A percentile compares a stretch with the other conserved stretches of the same genome.
These are phyloP conservation scores for Chalcosyrphus nemorum DNA, from an alignment of 2,888 invertebrate species.

Conservation along the genomic window DNA sequence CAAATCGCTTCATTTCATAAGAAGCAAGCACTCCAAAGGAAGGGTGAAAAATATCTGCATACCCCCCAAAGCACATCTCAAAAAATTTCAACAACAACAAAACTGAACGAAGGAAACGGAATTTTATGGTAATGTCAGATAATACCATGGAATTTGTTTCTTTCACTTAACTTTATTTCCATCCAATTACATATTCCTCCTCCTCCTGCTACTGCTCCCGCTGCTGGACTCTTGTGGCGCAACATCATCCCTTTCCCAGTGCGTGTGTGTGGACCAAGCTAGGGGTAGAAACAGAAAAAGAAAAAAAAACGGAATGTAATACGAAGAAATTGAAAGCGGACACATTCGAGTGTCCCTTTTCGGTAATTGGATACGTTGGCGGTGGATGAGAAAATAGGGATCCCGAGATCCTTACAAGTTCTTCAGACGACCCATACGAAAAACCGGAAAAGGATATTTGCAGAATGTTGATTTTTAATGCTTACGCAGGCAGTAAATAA, in stretches of 20 bases:
- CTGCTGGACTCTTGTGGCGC: neutral
- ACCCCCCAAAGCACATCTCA: conserved; percentile 42
- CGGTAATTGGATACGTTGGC: conserved; percentile 66
- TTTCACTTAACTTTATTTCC: conserved; percentile 72
- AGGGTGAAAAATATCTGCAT: conserved; percentile 55
- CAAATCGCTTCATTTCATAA: conserved; percentile 58
- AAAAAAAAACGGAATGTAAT: neutral
- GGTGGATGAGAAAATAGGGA: conserved; percentile 32
- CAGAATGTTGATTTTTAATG: conserved; percentile 71
- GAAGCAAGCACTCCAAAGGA: conserved; percentile 11
- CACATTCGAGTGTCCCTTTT: conserved; percentile 66
- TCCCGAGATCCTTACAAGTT: neutral
- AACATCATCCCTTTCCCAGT: conserved; percentile 1
- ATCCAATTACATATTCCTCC: conserved; percentile 69
- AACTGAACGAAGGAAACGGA: conserved; percentile 46
- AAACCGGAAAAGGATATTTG: conserved; percentile 68
- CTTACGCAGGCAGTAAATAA: conserved; percentile 69
- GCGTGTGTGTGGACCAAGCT: neutral
- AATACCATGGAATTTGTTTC: conserved; percentile 70
- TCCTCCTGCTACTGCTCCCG: neutral
- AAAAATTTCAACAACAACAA: conserved; percentile 61
- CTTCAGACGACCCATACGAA: conserved; percentile 4
- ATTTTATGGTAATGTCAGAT: conserved; percentile 72
- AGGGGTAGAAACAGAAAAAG: too few species aligned
- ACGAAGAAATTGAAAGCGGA: conserved; percentile 57